Evolutionary conservation across 2,113 vertebrate genomes (phyloP), one percentile per base, ranked within the genome.

Genomic region (Phrynocephalus versicolor): DNA sequence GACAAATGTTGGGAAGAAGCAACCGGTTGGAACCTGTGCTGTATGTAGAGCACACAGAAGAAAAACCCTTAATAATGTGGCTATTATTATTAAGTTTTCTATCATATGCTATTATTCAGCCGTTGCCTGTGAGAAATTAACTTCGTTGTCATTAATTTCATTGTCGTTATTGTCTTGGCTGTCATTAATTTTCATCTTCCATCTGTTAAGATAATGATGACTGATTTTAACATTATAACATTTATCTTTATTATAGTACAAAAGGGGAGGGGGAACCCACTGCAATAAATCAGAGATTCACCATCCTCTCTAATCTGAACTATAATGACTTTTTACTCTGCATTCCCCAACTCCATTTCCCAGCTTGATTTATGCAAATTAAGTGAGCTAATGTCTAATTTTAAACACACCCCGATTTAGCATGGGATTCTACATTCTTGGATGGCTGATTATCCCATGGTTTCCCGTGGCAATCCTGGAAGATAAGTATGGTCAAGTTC

Each of bases 181-280:
- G 90, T 87, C 92, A 85, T 83, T 94, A 87, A 93, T 95, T 94
- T 94, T 79, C 91, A 90, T 90, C 83, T 86, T 85, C 92, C 94
- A 93, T 95, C 94, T 93, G 93, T 92, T 95, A 93, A 76, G 45
- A 89, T 91, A 92, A 87, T 82, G 67, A 21, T 88, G 79, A 33
- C 87, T 94, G 87, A 93, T 93, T 93, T 83, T 93, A 89, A 92
- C 93, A 88, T 85, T 92, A 85, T 69, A 93, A 89, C 85, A 82
- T 91, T 93, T 91, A 87, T 92, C 88, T 92, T 92, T 86, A 86
- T 89, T 88, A 92, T 70, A 87, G 85, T 30, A 84, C 90, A 88
- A 93, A 94, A 93, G 9, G 88, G 23, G 25, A 16, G 1, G 8
- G 25, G 86, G 87, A 85, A 89, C 84, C 0, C 39, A 91, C 74